Percentiles rank a stretch among this genome's conserved stretches.
Conservation (phyloP, 2,888 invertebrate genomes). For the Sycophila texana region DNA sequence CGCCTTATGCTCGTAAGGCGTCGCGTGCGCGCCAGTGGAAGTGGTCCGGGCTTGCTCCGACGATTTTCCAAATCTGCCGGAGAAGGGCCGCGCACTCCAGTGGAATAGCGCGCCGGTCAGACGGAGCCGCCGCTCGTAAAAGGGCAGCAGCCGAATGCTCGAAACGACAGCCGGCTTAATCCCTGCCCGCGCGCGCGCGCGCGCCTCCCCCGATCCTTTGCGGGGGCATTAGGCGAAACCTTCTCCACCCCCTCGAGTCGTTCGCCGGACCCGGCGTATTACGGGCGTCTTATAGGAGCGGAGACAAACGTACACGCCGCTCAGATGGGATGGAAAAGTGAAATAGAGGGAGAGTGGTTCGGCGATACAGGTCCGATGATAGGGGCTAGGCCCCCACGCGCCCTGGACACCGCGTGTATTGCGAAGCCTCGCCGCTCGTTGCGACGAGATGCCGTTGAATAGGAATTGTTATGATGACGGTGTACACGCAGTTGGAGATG, state of each 20-base stretch:
- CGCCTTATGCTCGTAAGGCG: not conserved
- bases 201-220: not conserved
- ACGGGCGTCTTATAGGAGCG: not conserved
- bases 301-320: not conserved
- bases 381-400: not conserved
- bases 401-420: not conserved
- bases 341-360: conserved; percentile 23
- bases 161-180: conserved; percentile 24
- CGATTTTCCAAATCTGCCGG: conserved; percentile 37
- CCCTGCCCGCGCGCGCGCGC: not conserved
- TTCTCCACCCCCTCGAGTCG: not conserved
- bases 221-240: conserved; percentile 33
- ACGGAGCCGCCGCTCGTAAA: conserved; percentile 18
- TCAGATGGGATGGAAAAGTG: conserved; percentile 37
- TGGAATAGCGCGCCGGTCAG: not conserved
- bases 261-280: not conserved
- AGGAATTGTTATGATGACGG: conserved; percentile 7
- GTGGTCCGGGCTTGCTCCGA: not conserved
- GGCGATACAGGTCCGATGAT: not conserved
- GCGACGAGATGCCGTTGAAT: conserved; percentile 14
- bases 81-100: not conserved
- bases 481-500: not conserved
- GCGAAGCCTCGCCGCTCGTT: not conserved
- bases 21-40: not conserved
- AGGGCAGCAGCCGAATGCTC: conserved; percentile 19